A percentile compares a stretch with the other conserved stretches of the same genome.
Evolutionary conservation across 2,113 vertebrate genomes (phyloP).

Genomic region (Bucco capensis): DNA sequence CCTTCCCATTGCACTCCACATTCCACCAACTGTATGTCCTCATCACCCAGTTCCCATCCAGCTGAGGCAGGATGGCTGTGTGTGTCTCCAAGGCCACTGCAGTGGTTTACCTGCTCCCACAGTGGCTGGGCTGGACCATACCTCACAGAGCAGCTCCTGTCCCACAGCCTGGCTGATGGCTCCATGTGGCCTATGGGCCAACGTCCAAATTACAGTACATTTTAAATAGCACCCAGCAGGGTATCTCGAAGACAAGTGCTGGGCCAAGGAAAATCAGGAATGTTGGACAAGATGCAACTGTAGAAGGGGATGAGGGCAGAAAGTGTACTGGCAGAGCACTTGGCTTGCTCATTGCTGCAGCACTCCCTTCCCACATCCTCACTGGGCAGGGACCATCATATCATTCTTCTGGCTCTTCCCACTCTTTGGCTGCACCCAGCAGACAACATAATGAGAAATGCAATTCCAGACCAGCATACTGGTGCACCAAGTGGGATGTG

Average conservation of each 20-base stretch:
- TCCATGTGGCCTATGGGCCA: background rate
- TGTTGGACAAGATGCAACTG: background rate
- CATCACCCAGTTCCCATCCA: background rate
- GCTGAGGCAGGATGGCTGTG: fast-evolving
- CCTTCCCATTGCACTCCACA: background rate
- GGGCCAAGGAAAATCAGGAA: slow-evolving; percentile 26
- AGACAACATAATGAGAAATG: background rate
- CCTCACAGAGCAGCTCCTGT: fast-evolving
- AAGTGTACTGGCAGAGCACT: background rate
- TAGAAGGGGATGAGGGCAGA: background rate
- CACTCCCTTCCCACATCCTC: fast-evolving
- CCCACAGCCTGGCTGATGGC: background rate
- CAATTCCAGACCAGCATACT: background rate
- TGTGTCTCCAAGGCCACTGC: background rate
- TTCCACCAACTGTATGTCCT: background rate
- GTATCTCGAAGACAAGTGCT: background rate
- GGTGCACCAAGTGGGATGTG: fast-evolving
- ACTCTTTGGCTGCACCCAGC: background rate
- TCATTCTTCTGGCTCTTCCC: background rate
- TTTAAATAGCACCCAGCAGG: background rate
- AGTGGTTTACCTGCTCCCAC: fast-evolving
- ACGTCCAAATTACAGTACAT: background rate
- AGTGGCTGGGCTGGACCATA: fast-evolving
- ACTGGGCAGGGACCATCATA: background rate
- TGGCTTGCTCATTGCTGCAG: fast-evolving